Conservation (phyloP, 2,888 invertebrate species). For the Apantesis nais region DNA sequence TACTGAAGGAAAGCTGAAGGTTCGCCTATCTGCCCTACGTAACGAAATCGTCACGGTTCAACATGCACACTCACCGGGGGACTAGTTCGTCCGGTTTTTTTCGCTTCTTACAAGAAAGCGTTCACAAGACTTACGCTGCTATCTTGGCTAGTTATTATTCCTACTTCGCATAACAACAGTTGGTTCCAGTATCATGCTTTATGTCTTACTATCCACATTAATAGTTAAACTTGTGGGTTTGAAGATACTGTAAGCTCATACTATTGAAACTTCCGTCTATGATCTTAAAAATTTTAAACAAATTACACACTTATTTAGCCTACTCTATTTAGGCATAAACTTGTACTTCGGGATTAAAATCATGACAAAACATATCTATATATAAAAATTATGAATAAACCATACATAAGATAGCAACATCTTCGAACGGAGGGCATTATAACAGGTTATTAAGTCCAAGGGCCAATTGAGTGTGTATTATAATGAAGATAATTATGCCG, state of each 20-base stretch:
- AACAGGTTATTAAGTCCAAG: slow-evolving; percentile 16
- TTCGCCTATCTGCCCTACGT: slow-evolving; percentile 6
- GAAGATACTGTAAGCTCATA: too few species aligned
- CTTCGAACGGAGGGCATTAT: background rate
- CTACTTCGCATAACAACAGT: background rate
- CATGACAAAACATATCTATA: background rate
- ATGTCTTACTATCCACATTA: background rate
- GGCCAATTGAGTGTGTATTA: slow-evolving; percentile 5
- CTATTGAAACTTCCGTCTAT: too few species aligned
- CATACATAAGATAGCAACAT: background rate
- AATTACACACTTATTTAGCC: background rate
- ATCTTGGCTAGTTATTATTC: slow-evolving; percentile 5
- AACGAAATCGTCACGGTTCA: slow-evolving; percentile 8
- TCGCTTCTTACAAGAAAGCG: background rate
- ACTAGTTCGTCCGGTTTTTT: slow-evolving; percentile 8
- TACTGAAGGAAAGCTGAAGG: background rate
- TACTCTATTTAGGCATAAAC: background rate
- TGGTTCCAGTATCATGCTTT: background rate
- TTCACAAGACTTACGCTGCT: background rate
- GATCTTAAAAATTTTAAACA: background rate
- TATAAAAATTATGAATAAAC: background rate
- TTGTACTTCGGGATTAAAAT: background rate
- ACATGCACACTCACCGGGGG: slow-evolving; percentile 8
- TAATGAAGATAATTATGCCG: slow-evolving; percentile 17
- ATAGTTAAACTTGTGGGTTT: background rate